phyloP scores from a whole-genome alignment of 2,113 vertebrate species.

The Andinoacara biseriatus region DNA sequence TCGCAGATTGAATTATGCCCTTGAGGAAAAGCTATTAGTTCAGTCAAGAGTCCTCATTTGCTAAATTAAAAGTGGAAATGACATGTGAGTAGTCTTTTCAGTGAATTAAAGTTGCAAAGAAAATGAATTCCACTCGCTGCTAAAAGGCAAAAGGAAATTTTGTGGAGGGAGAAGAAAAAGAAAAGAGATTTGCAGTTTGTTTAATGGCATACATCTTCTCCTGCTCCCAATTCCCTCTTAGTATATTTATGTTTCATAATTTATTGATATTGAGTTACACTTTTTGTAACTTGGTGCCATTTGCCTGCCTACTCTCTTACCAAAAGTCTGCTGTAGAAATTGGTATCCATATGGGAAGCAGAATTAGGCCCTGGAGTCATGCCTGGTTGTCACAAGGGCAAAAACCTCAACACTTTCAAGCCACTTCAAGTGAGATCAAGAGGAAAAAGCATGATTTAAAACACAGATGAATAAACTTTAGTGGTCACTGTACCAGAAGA shows the following conservation, averaged over 20 bases:
- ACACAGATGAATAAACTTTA: constrained; percentile 72
- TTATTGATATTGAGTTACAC: constrained; percentile 64
- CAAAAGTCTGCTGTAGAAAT: constrained; percentile 26
- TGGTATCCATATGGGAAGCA: constrained; percentile 40
- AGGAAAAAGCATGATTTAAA: constrained; percentile 72
- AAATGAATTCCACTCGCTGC: constrained; percentile 61
- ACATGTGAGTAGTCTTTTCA: constrained; percentile 81
- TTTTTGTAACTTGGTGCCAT: constrained; percentile 38
- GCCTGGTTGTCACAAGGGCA: constrained; percentile 41
- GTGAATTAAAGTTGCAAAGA: constrained; percentile 78
- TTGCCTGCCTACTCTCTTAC: constrained; percentile 18
- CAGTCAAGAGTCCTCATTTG: constrained; percentile 82
- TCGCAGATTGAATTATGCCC: constrained; percentile 84
- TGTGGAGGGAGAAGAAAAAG: constrained; percentile 23
- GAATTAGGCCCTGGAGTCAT: constrained; percentile 26
- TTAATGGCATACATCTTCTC: constrained; percentile 51
- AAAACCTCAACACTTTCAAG: constrained; percentile 72
- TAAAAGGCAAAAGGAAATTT: constrained; percentile 59
- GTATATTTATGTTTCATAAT: constrained; percentile 68
- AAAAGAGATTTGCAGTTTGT: constrained; percentile 47
- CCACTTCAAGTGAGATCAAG: constrained; percentile 69
- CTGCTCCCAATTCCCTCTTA: constrained; percentile 35
- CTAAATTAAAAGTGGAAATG: constrained; percentile 86
- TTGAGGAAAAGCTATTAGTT: constrained; percentile 85
- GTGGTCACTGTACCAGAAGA: constrained; percentile 61